phyloP scores from a whole-genome alignment of 2,888 invertebrate species.

The Amitus sp. region DNA sequence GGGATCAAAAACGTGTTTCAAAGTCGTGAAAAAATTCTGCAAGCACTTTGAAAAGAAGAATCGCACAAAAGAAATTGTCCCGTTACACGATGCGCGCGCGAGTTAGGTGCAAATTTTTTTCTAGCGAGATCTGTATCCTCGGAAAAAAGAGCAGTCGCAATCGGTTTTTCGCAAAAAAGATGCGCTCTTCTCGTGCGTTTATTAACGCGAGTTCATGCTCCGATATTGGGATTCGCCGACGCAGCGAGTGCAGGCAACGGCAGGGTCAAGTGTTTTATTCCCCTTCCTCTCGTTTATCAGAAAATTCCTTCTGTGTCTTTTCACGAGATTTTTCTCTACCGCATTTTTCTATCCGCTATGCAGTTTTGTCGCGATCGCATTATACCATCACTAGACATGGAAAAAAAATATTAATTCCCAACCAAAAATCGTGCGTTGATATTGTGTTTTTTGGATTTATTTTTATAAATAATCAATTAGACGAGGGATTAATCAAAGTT shows the following conservation, averaged over 20 bases:
- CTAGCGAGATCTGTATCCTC: no score
- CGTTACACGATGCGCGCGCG: no score
- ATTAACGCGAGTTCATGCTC: conserved; percentile 54
- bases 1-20: no score
- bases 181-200: conserved; percentile 49
- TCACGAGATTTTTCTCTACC: conserved; percentile 19
- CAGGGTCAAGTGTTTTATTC: conserved; percentile 55
- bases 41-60: no score
- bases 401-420: neutral
- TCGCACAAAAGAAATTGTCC: no score
- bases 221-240: conserved; percentile 52
- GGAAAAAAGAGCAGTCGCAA: no score
- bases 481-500: no score
- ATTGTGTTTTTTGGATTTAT: no score
- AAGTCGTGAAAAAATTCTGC: no score
- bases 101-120: no score
- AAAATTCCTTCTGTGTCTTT: conserved; percentile 10
- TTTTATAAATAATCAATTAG: no score
- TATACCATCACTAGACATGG: neutral
- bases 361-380: no score
- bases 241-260: conserved; percentile 49
- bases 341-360: neutral
- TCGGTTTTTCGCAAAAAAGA: conserved; percentile 19
- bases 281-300: conserved; percentile 20
- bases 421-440: neutral